phyloP scores from a whole-genome alignment of 92 coral and sea anemone species.

The Parazoanthus darwini region DNA sequence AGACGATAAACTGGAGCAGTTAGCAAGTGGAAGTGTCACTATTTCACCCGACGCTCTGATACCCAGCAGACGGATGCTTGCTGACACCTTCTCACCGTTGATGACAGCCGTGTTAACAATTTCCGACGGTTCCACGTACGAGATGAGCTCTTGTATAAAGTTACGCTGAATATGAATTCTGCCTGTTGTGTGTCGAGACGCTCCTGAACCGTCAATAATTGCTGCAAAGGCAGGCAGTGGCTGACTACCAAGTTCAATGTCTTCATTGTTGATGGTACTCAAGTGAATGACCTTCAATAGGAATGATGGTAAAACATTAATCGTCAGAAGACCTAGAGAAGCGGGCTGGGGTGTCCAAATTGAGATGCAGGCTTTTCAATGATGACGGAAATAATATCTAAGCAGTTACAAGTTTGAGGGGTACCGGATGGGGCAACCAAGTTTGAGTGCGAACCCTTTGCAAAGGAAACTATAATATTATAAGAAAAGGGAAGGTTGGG shows the following conservation, averaged over 20 bases:
- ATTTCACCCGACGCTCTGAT: constrained; percentile 54
- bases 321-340: background rate
- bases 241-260: constrained; percentile 41
- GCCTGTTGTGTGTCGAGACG: constrained; percentile 51
- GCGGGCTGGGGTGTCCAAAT: background rate
- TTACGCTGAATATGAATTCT: constrained; percentile 27
- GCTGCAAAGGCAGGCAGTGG: constrained; percentile 58
- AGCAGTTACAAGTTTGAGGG: too few relatives aligned
- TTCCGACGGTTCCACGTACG: constrained; percentile 53
- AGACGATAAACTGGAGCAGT: constrained; percentile 50
- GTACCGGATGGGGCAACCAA: too few relatives aligned
- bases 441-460: too few relatives aligned
- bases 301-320: background rate
- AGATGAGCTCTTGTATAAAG: constrained; percentile 33
- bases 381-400: too few relatives aligned
- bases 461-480: too few relatives aligned
- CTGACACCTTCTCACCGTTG: constrained; percentile 43
- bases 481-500: too few relatives aligned
- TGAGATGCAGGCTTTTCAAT: background rate
- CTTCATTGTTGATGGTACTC: constrained; percentile 62
- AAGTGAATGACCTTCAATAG: constrained; percentile 42
- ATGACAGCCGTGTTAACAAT: constrained; percentile 61
- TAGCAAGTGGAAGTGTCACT: constrained; percentile 33
- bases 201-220: constrained; percentile 46
- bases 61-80: constrained; percentile 39